Conservation (phyloP, 2,113 vertebrate genomes). For the Pangasianodon gigas region DNA sequence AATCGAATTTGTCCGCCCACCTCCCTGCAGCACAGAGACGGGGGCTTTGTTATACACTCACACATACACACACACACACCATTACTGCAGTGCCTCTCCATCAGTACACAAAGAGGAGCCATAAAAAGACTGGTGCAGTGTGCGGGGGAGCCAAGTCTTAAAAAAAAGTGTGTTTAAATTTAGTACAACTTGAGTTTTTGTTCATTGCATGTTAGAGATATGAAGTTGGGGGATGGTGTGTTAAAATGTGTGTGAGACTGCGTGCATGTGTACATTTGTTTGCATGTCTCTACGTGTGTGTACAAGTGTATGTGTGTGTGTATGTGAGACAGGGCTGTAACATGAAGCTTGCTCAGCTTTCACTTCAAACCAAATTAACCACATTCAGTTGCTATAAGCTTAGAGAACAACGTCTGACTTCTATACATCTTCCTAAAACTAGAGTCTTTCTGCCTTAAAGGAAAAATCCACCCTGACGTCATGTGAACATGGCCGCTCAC, state of each 20-base stretch:
- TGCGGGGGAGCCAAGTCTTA: not conserved
- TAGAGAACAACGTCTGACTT: not conserved
- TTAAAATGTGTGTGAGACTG: not conserved
- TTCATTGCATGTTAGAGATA: not conserved
- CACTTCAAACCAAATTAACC: not conserved
- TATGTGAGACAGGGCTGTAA: not conserved
- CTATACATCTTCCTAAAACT: not conserved
- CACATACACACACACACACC: conserved; percentile 50
- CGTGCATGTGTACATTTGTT: too few relatives aligned
- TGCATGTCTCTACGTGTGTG: not conserved
- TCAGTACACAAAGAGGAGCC: conserved; percentile 40
- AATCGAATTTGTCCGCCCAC: conserved; percentile 77
- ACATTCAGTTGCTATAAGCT: not conserved
- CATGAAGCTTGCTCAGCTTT: not conserved
- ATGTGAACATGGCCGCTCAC: not conserved
- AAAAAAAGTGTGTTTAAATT: conserved; percentile 16
- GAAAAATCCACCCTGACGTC: not conserved
- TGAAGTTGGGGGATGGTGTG: not conserved
- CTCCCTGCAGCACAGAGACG: conserved; percentile 60
- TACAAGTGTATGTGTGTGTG: not conserved
- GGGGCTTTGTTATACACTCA: conserved; percentile 60
- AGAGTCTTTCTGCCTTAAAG: not conserved
- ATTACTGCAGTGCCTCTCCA: conserved; percentile 45
- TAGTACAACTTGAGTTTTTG: not conserved
- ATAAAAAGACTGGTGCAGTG: conserved; percentile 42